phyloP scores from a whole-genome alignment of 2,113 vertebrate genomes.

The Hydropotes inermis region DNA sequence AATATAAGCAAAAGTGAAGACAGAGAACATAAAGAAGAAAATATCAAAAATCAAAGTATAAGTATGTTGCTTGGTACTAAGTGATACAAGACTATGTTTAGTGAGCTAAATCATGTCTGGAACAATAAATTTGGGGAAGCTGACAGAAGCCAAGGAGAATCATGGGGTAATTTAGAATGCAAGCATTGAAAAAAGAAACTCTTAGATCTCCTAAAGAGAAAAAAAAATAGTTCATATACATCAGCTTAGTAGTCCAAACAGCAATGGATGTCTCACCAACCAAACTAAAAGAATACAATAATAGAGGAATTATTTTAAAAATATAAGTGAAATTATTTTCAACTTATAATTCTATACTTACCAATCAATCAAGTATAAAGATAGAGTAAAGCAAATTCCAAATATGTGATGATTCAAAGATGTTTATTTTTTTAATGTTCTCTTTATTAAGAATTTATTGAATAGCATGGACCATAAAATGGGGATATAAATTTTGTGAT shows the following conservation, averaged over 20 bases:
- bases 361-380: neutral
- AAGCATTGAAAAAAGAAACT: neutral
- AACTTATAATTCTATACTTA: neutral
- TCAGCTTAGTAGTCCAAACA: neutral
- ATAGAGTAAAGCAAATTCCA: neutral
- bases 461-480: neutral
- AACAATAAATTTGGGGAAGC: neutral
- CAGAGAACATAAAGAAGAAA: neutral
- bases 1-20: neutral
- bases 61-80: neutral
- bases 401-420: neutral
- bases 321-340: neutral
- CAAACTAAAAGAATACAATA: neutral
- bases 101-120: neutral
- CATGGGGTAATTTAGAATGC: neutral
- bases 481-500: neutral
- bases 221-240: neutral
- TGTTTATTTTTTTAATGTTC: neutral
- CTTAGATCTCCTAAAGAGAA: neutral
- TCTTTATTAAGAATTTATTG: neutral
- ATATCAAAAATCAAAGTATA: neutral
- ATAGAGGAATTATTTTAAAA: neutral
- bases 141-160: neutral
- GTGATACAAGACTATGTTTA: neutral
- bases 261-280: neutral